A percentile compares a stretch with the other conserved stretches of the same genome.
Conservation (phyloP, 2,888 invertebrate species). For the Acanthosoma haemorrhoidale region DNA sequence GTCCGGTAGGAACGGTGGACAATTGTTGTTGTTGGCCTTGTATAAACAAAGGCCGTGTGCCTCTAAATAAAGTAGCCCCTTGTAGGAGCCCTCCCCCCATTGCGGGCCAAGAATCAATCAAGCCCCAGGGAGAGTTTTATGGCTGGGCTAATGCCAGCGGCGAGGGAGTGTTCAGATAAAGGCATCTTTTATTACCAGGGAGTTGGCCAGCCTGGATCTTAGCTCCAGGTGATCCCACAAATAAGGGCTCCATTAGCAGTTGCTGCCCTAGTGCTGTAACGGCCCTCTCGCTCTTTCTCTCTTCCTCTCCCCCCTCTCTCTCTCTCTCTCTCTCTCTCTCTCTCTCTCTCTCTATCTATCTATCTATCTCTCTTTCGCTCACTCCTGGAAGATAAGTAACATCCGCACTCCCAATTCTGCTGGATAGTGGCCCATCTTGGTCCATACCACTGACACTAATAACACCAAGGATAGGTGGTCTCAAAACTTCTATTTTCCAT, state of each 20-base stretch:
- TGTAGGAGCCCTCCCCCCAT: neutral
- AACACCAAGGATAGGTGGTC: too few species aligned
- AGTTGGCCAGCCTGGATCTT: neutral
- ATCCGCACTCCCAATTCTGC: too few species aligned
- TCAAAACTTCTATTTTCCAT: too few species aligned
- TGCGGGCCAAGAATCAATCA: constrained; percentile 13
- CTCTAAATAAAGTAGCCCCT: neutral
- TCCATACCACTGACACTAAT: neutral
- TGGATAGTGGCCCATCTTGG: neutral
- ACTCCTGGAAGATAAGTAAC: neutral
- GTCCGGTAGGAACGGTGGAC: too few species aligned
- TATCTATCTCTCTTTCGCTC: too few species aligned
- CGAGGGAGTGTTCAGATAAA: neutral
- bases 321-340: too few species aligned
- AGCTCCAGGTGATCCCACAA: constrained; percentile 9
- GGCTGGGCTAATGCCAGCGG: constrained; percentile 6
- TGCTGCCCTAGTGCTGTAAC: neutral
- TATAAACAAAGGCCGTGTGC: too few species aligned
- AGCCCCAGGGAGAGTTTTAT: neutral
- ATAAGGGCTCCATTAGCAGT: neutral
- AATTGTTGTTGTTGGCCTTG: too few species aligned
- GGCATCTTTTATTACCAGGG: neutral
- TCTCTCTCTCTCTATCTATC: too few species aligned
- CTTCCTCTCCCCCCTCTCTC: too few species aligned
- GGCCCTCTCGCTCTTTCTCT: too few species aligned